These are phyloP conservation scores for Paracyprichromis sp. DNA, from an alignment of 2,113 vertebrate species.

Conservation along the genomic window DNA sequence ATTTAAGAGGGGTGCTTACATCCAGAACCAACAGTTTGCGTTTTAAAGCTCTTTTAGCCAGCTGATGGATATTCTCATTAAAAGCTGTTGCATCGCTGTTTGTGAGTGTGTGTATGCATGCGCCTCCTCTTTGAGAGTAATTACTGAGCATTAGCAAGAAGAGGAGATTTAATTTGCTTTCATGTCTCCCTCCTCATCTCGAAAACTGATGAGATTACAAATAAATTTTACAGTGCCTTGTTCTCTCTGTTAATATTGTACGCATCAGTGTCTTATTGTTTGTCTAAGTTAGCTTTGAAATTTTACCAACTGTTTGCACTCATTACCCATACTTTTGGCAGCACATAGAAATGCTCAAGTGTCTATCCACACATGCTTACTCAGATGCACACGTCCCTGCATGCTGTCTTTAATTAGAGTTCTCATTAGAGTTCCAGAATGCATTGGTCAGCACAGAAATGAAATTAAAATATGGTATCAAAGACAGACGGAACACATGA, in stretches of 20 bases:
- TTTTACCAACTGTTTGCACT: constrained; percentile 33
- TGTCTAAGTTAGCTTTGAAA: constrained; percentile 18
- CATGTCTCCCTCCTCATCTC: constrained; percentile 3
- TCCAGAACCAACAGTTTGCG: constrained; percentile 24
- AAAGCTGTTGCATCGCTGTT: background rate
- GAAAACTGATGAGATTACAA: constrained; percentile 36
- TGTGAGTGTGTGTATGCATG: background rate
- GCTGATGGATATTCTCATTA: constrained; percentile 52
- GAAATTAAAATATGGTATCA: background rate
- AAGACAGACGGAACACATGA: background rate
- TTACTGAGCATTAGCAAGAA: constrained; percentile 1
- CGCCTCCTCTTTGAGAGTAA: background rate
- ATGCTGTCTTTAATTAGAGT: background rate
- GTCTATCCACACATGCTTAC: background rate
- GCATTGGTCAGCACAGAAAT: background rate
- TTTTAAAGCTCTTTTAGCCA: constrained; percentile 39
- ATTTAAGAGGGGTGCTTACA: constrained; percentile 21
- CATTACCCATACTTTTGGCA: constrained; percentile 14
- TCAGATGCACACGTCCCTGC: background rate
- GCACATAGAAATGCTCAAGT: background rate
- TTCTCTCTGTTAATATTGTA: constrained; percentile 28
- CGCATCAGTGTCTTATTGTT: constrained; percentile 30
- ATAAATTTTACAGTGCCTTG: constrained; percentile 6
- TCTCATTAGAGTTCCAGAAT: background rate
- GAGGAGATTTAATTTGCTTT: constrained; percentile 20